Conservation (phyloP, 2,797 vertebrate species). For the Dendrocincla fuliginosa region DNA sequence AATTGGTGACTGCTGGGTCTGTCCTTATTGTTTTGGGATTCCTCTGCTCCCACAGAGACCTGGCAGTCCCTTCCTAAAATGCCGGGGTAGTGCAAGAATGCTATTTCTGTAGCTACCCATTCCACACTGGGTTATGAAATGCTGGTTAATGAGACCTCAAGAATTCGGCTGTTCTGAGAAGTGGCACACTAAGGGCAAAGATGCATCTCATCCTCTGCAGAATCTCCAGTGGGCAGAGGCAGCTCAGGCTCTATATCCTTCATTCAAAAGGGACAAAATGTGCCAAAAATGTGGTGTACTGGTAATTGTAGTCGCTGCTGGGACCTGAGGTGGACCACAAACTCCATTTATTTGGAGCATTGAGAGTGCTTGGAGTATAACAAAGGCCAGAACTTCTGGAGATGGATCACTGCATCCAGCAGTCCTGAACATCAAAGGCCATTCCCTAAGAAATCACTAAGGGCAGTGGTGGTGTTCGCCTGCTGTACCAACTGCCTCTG, state of each 20-base stretch:
- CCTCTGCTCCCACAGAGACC: slow-evolving; percentile 7
- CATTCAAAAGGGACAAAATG: neutral
- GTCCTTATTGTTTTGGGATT: slow-evolving; percentile 50
- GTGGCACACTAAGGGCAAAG: neutral
- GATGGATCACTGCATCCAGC: neutral
- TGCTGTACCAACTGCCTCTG: neutral
- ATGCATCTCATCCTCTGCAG: neutral
- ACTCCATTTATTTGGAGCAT: neutral
- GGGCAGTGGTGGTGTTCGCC: neutral
- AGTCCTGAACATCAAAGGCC: neutral
- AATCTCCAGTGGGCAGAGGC: slow-evolving; percentile 11
- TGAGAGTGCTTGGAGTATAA: neutral
- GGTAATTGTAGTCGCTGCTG: slow-evolving; percentile 5
- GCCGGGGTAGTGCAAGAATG: slow-evolving; percentile 1
- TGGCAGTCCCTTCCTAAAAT: slow-evolving; percentile 33
- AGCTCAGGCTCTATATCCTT: slow-evolving; percentile 5
- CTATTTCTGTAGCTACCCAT: slow-evolving; percentile 50
- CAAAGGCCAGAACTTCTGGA: neutral
- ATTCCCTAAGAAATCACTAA: neutral
- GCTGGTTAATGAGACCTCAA: slow-evolving; percentile 65
- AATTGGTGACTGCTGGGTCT: slow-evolving; percentile 26
- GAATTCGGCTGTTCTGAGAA: slow-evolving; percentile 52
- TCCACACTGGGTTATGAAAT: slow-evolving; percentile 40
- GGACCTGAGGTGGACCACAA: slow-evolving; percentile 42
- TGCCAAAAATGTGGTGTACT: slow-evolving; percentile 27